Evolutionary conservation across 2,113 vertebrate species (phyloP), one percentile per base, ranked within the genome.

Genomic region (Fregata magnificens): DNA sequence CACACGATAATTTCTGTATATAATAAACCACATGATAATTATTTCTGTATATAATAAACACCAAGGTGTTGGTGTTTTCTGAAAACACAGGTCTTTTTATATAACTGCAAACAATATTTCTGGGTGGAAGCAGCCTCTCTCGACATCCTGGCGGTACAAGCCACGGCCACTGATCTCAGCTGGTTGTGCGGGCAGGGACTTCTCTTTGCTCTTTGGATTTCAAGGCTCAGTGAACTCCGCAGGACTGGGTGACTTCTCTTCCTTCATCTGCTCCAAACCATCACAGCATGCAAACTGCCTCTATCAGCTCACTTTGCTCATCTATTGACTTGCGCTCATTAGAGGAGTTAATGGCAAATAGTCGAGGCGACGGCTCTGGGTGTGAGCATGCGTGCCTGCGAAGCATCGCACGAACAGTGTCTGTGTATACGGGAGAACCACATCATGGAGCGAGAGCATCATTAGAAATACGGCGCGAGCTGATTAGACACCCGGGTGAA

Each of bases 341-440:
- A 59, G 42, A 50, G 92, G 67, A 40, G 44, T 7, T 20, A 1
- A 6, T 7, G 76, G 79, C 67, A 53, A 88, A n/a, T 0, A 25
- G 56, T 10, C 1, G 16, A 11, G 66, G 52, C 0, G 12, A 24
- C 2, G 36, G 21, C 78, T 53, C 26, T 0, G 13, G 7, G 5
- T 7, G 74, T 8, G 72, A 85, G 19, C 34, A 4, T 1, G 8
- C 5, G 19, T 3, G 26, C 4, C 8, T 1, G 34, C 14, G 17
- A 61, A 59, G 53, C 32, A 10, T 26, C 11, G 6, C 0, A 0
- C 1, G 13, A 49, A 19, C 38, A 5, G 44, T 1, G 26, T 36
- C 31, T 19, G 53, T 0, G 7, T 3, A 16, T 9, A 19, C 1
- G 5, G 26, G 29, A 40, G 45, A 26, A 3, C 44, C 20, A 4